Evolutionary conservation across 2,797 vertebrate species (phyloP).

Genomic region (Takifugu rubripes): DNA sequence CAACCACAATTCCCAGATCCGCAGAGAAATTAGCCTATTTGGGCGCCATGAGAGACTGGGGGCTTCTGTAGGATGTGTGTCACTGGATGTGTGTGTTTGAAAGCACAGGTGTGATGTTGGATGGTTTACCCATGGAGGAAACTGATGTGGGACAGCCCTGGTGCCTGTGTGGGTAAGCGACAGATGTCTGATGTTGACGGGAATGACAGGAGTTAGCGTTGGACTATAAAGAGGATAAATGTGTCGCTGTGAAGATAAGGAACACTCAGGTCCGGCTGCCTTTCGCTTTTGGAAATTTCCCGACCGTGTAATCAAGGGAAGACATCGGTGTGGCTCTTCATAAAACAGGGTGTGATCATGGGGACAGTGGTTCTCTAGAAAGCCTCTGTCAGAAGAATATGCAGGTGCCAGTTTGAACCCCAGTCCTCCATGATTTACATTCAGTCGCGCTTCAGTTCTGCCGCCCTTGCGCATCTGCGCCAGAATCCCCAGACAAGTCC

Average conservation of each 20-base stretch:
- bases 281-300: conserved; percentile 54
- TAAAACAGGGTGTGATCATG: conserved; percentile 20
- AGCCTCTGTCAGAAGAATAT: not conserved
- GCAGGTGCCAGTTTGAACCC: not conserved
- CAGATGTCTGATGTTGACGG: conserved; percentile 45
- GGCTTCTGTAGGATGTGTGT: conserved; percentile 23
- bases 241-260: conserved; percentile 34
- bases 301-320: conserved; percentile 45
- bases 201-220: conserved; percentile 47
- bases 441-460: conserved; percentile 6
- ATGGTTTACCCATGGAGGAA: conserved; percentile 13
- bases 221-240: conserved; percentile 51
- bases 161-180: conserved; percentile 50
- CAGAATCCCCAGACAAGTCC: conserved; percentile 23
- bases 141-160: conserved; percentile 41
- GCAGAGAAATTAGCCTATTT: conserved; percentile 79
- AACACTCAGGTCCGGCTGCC: conserved; percentile 38
- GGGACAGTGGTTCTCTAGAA: not conserved
- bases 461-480: conserved; percentile 27
- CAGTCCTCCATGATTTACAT: conserved; percentile 14
- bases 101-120: conserved; percentile 26
- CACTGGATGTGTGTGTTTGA: conserved; percentile 6
- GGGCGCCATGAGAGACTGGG: conserved; percentile 39
- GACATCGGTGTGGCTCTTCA: conserved; percentile 23
- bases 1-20: conserved; percentile 72